These are phyloP conservation scores for Apodemia duryi DNA, from an alignment of 2,888 invertebrate genomes.

Conservation along the genomic window DNA sequence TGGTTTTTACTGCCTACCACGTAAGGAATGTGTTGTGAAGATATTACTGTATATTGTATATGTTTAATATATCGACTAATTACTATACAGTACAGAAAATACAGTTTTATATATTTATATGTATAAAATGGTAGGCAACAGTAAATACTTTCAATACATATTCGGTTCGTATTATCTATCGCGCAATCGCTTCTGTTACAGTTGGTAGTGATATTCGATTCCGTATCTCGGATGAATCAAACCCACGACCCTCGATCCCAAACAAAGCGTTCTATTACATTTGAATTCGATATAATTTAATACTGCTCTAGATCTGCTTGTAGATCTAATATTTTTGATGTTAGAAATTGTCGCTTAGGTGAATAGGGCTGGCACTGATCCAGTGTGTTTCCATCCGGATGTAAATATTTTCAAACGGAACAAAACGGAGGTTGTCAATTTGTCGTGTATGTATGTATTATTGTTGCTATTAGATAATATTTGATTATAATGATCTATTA, in stretches of 20 bases:
- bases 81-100: no score
- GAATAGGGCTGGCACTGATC: conserved; percentile 7
- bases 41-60: no score
- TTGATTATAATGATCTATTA: no score
- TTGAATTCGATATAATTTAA: conserved; percentile 14
- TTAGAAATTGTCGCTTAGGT: conserved; percentile 12
- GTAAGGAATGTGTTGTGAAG: no score
- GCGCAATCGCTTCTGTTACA: conserved; percentile 6
- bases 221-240: conserved; percentile 14
- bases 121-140: background rate
- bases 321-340: conserved; percentile 14
- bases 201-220: conserved; percentile 1
- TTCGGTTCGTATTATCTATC: background rate
- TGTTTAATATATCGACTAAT: no score
- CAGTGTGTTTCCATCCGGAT: background rate
- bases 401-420: no score
- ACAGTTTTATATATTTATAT: no score
- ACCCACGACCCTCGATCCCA: conserved; percentile 13
- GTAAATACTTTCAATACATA: background rate
- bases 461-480: no score
- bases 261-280: conserved; percentile 14
- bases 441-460: no score
- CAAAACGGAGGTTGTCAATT: no score
- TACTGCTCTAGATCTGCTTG: conserved; percentile 11
- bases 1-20: no score